phyloP scores from a whole-genome alignment of 2,113 vertebrate species.

The Anoplopoma fimbria region DNA sequence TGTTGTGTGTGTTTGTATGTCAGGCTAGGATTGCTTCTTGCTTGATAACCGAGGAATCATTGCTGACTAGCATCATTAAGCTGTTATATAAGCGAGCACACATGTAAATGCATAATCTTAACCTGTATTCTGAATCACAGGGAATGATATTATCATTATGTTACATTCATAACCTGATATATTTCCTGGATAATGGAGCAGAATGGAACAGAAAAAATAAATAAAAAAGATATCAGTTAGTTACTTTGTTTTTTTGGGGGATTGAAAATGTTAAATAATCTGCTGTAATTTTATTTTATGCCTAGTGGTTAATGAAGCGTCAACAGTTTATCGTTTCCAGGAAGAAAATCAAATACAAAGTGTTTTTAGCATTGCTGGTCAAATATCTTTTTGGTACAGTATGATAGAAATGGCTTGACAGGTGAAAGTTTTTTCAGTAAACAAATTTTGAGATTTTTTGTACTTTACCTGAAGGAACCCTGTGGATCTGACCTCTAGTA shows the following conservation, averaged over 20 bases:
- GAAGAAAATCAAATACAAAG: not conserved
- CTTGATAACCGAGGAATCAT: constrained; percentile 21
- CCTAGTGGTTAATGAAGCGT: not conserved
- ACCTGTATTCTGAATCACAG: not conserved
- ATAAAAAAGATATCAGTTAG: too few relatives aligned
- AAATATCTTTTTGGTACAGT: not conserved
- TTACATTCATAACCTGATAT: not conserved
- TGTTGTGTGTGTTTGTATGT: constrained; percentile 16
- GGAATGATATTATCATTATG: not conserved
- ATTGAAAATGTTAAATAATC: not conserved
- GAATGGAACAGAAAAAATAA: not conserved
- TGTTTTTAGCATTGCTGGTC: not conserved
- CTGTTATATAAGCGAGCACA: constrained; percentile 17
- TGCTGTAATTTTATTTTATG: not conserved
- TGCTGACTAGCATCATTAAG: constrained; percentile 29
- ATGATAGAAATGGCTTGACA: not conserved
- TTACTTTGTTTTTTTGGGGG: too few relatives aligned
- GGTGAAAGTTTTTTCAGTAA: too few relatives aligned
- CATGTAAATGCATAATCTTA: not conserved
- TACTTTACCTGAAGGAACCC: not conserved
- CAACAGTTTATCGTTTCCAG: not conserved
- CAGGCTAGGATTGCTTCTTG: constrained; percentile 1
- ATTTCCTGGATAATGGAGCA: not conserved
- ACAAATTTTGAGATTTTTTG: too few relatives aligned
- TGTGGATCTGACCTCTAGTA: not conserved